These are phyloP conservation scores for Ectropis grisescens DNA, from an alignment of 1,140 invertebrate species.

Conservation along the genomic window DNA sequence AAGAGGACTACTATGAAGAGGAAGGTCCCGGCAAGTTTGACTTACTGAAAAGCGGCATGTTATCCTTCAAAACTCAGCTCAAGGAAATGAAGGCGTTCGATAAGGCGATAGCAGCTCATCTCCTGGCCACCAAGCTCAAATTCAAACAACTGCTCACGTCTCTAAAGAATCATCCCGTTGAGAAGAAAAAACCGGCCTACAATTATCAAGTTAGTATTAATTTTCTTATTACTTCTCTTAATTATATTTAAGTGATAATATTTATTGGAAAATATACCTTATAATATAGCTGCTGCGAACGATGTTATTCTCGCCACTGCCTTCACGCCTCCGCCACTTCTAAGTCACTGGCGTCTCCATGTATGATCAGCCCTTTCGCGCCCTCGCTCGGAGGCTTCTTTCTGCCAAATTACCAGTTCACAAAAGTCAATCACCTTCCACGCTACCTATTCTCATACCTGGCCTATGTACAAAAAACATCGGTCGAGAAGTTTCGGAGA, in stretches of 20 bases:
- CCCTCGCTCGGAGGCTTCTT: no score
- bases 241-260: background rate
- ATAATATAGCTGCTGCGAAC: no score
- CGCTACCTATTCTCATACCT: no score
- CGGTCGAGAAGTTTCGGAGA: no score
- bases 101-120: constrained; percentile 44
- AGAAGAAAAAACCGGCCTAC: constrained; percentile 33
- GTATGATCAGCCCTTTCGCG: no score
- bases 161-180: constrained; percentile 33
- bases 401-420: no score
- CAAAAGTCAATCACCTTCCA: no score
- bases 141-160: constrained; percentile 34
- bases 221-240: constrained; percentile 1
- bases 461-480: no score
- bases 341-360: no score
- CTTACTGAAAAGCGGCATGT: constrained; percentile 43
- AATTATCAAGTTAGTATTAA: constrained; percentile 35
- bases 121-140: constrained; percentile 43
- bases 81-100: constrained; percentile 49
- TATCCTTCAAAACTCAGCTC: constrained; percentile 47
- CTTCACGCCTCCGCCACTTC: no score
- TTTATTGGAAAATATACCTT: constrained; percentile 1
- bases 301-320: no score
- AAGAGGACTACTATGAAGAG: constrained; percentile 20
- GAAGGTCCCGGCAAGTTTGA: constrained; percentile 34